Evolutionary conservation across 1,140 invertebrate species (phyloP), one percentile per base, ranked within the genome.

Genomic region (Rhyacophila brunnea): DNA sequence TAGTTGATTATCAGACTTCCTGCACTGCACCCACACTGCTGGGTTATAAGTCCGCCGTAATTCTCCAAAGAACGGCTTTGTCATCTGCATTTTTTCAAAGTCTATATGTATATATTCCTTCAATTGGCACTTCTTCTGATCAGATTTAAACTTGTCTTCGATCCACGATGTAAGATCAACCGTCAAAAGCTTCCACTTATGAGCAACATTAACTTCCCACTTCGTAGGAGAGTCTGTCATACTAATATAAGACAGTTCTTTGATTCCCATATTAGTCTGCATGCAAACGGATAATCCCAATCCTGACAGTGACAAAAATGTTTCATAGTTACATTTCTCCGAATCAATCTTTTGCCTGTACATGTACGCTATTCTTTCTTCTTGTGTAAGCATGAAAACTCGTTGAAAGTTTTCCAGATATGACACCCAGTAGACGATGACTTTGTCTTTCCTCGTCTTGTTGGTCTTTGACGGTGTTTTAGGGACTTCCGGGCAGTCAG

Each of bases 71-170:
- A 92, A 93, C 1, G 91, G 91, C 70, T 91, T 91, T 0, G 87
- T 87, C 88, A 94, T 92, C 62, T 88, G 87, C 90, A 94, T 92
- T 69, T 89, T 90, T 45, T 83, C 82, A 58, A 93, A 83, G 70
- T 93, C 90, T 60, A 91, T 87, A 81, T 92, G 75, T 5, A 84
- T 81, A 64, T 84, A 89, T 68, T 92, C 89, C 73, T 90, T 89
- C 42, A 91, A 75, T 60, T 89, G 86, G 45, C 88, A 89, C 68
- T 83, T 84, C 60, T 85, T 84, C 48, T 83, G 79, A 34, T 86
- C 84, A 42, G 83, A 80, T 61, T 77, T 79, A 75, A 87, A 92
- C 69, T 89, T 87, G 52, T 92, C 88, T 75, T 92, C 91, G 34
- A 92, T 80, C 90, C 90, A 92, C 0, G 88, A 83, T 5, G 87